A percentile compares a stretch with the other conserved stretches of the same genome.
These are phyloP conservation scores for Phoenicopterus ruber DNA, from an alignment of 2,113 vertebrate species.

Conservation along the genomic window DNA sequence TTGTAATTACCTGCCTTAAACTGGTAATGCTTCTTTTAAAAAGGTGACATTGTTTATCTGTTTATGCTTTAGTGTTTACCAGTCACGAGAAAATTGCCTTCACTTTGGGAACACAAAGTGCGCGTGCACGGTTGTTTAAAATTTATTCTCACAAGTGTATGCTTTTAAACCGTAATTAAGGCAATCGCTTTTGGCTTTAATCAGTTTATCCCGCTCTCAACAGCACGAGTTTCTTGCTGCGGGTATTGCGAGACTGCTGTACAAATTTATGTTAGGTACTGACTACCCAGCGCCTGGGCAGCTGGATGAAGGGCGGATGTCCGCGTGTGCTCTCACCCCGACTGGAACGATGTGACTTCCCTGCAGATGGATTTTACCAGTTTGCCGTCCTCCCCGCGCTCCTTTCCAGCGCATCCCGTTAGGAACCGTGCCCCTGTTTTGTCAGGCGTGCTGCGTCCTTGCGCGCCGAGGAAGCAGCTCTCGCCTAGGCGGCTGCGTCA, in stretches of 20 bases:
- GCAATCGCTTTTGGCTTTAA: background rate
- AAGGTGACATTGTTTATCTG: too few species aligned
- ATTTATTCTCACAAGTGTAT: background rate
- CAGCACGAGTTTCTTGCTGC: background rate
- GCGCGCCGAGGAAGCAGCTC: background rate
- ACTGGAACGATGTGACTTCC: background rate
- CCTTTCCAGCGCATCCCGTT: background rate
- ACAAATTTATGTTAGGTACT: background rate
- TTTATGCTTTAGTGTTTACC: background rate
- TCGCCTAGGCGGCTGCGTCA: accelerated
- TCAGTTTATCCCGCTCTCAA: background rate
- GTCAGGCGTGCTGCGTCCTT: accelerated
- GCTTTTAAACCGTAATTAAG: background rate
- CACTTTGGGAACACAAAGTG: background rate
- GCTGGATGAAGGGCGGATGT: background rate
- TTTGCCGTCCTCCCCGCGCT: background rate
- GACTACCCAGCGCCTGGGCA: background rate
- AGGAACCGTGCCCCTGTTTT: background rate
- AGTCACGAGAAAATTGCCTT: background rate
- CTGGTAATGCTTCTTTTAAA: background rate
- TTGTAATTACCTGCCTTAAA: background rate
- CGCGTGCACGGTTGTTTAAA: background rate
- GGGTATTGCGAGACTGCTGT: background rate
- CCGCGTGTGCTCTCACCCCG: too few species aligned
- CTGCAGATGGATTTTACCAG: background rate